Evolutionary conservation across 1,140 invertebrate genomes (phyloP), one percentile per base, ranked within the genome.

Genomic region (Bacillus rossius): DNA sequence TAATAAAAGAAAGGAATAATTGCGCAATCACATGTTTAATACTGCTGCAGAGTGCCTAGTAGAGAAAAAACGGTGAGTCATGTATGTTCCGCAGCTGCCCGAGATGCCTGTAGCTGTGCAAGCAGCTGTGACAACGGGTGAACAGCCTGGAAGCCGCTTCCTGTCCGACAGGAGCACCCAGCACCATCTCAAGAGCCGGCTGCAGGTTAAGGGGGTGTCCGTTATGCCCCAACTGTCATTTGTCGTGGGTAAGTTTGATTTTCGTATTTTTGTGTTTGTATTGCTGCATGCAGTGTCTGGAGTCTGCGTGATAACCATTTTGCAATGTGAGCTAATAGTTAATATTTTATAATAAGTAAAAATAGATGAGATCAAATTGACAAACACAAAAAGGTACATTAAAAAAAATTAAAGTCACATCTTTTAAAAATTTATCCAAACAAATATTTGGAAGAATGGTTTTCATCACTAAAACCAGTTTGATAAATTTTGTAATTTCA

Each of bases 61-160:
- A 59, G 84, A 88, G 60, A 84, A 88, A 26, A 81, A 84, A n/a
- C n/a, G n/a, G n/a, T n/a, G n/a, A 62, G 85, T 87, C 63, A 74
- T 86, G 7, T 80, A 83, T 63, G 75, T 77, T 61, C 57, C 73
- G 26, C 67, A 67, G 5, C 66, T 72, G 19, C 71, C 73, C n/a
- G 67, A 73, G 0, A 64, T 73, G 60, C 63, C 72, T 2, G 68
- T 70, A 0, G 72, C 72, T 57, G 70, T 74, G 60, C 68, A 71
- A 54, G 65, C 61, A 20, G 69, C 70, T 19, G 57, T 59, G 8
- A 57, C 37, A 10, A 50, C 23, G 7, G 56, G 49, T n/a, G n/a
- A n/a, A n/a, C n/a, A n/a, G n/a, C n/a, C n/a, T n/a, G n/a, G n/a
- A n/a, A n/a, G 50, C 22, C 50, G 17, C 61, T 60, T 3, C 59